Evolutionary conservation across 1,140 invertebrate genomes (phyloP).

Genomic region (Phortica variegata): DNA sequence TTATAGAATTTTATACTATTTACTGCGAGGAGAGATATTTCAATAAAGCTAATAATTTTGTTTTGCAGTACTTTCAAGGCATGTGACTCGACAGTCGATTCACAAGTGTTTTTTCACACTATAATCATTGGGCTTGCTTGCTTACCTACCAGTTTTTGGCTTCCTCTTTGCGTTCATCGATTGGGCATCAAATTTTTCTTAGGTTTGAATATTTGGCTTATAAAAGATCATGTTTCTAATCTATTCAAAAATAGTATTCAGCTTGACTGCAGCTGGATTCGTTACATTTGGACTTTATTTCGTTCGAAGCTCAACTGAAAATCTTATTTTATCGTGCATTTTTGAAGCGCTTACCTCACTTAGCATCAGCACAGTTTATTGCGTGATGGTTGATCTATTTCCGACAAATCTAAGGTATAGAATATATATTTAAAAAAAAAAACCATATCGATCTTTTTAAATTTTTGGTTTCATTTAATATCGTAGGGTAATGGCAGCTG

Average conservation of each 20-base stretch:
- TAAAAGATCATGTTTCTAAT: not conserved
- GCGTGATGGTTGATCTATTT: slow-evolving; percentile 74
- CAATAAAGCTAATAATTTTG: slow-evolving; percentile 56
- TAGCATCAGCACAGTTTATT: slow-evolving; percentile 73
- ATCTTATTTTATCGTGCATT: slow-evolving; percentile 71
- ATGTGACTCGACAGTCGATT: slow-evolving; percentile 58
- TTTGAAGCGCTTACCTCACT: slow-evolving; percentile 75
- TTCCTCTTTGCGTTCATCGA: slow-evolving; percentile 71
- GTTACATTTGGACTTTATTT: slow-evolving; percentile 77
- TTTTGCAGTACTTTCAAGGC: slow-evolving; percentile 57
- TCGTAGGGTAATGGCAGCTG: slow-evolving; percentile 76
- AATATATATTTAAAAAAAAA: not conserved
- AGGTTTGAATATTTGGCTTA: slow-evolving; percentile 57
- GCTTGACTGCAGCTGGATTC: slow-evolving; percentile 69
- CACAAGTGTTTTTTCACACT: slow-evolving; percentile 70
- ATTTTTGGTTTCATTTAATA: slow-evolving; percentile 2
- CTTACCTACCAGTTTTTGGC: slow-evolving; percentile 71
- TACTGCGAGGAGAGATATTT: not conserved
- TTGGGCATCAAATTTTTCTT: slow-evolving; percentile 74
- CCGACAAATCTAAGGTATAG: slow-evolving; percentile 73
- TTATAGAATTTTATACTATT: not conserved
- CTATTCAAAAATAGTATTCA: slow-evolving; percentile 59
- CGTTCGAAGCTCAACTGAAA: slow-evolving; percentile 68
- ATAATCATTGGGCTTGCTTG: slow-evolving; percentile 73
- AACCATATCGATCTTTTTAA: not conserved